A percentile compares a stretch with the other conserved stretches of the same genome.
phyloP scores from a whole-genome alignment of 2,797 vertebrate genomes.

The Philypnodon macrostomus region DNA sequence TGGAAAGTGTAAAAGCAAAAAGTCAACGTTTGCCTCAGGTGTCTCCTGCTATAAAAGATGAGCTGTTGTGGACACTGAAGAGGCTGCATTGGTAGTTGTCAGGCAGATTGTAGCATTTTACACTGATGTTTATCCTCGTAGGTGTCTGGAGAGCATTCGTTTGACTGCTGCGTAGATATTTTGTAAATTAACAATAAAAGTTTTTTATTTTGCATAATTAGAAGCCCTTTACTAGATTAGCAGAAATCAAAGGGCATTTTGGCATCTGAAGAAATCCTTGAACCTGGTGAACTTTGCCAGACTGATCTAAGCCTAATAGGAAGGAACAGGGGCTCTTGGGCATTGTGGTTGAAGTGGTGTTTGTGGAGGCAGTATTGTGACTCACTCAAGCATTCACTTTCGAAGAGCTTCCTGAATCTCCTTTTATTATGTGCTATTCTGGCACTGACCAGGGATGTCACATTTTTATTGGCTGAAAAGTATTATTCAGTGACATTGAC shows the following conservation, averaged over 20 bases:
- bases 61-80: conserved; percentile 51
- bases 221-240: too few species aligned
- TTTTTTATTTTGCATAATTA: too few species aligned
- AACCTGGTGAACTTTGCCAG: conserved; percentile 61
- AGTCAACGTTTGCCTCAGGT: conserved; percentile 49
- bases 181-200: too few species aligned
- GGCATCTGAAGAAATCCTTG: conserved; percentile 32
- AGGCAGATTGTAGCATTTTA: too few species aligned
- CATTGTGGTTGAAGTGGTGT: conserved; percentile 69
- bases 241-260: conserved; percentile 39
- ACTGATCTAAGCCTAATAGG: conserved; percentile 45
- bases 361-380: conserved; percentile 66
- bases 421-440: conserved; percentile 61
- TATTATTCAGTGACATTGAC: conserved; percentile 27
- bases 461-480: conserved; percentile 64
- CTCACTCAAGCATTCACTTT: conserved; percentile 70
- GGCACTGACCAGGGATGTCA: conserved; percentile 60
- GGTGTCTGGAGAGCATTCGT: conserved; percentile 18
- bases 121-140: neutral
- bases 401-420: conserved; percentile 68
- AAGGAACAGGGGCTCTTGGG: conserved; percentile 51
- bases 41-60: conserved; percentile 54
- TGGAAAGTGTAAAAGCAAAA: conserved; percentile 61
- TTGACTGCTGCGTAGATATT: conserved; percentile 53
- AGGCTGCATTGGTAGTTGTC: conserved; percentile 21